Evolutionary conservation across 2,113 vertebrate species (phyloP).

Genomic region (Esox niger): DNA sequence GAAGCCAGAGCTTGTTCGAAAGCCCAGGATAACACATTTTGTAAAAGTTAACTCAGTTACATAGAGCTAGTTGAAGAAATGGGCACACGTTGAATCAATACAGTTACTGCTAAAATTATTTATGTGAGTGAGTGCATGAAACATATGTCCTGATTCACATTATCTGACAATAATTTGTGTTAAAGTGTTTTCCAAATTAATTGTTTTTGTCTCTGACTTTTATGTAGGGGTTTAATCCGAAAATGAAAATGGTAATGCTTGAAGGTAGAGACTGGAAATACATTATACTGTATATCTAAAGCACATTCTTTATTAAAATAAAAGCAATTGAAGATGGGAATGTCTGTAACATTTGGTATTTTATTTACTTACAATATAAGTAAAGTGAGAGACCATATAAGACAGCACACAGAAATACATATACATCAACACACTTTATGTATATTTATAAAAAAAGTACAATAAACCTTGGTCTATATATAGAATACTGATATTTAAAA

Average conservation of each 20-base stretch:
- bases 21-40: neutral
- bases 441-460: conserved; percentile 46
- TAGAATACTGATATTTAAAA: conserved; percentile 63
- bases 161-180: conserved; percentile 58
- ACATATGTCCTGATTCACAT: no score
- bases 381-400: conserved; percentile 56
- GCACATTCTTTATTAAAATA: neutral
- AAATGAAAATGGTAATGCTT: neutral
- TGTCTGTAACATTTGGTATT: conserved; percentile 51
- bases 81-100: no score
- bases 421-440: conserved; percentile 50
- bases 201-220: no score
- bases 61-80: no score
- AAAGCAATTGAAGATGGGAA: no score
- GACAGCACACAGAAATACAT: conserved; percentile 56
- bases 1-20: neutral
- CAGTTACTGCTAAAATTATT: no score
- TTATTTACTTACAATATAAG: conserved; percentile 74
- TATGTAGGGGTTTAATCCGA: neutral
- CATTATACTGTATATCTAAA: no score
- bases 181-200: neutral
- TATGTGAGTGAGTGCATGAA: no score
- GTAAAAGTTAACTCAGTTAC: no score
- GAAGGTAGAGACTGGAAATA: neutral
- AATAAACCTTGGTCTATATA: conserved; percentile 54